A percentile compares a stretch with the other conserved stretches of the same genome.
These are phyloP conservation scores for Coracopsis vasa DNA, from an alignment of 2,113 vertebrate species.

Conservation along the genomic window DNA sequence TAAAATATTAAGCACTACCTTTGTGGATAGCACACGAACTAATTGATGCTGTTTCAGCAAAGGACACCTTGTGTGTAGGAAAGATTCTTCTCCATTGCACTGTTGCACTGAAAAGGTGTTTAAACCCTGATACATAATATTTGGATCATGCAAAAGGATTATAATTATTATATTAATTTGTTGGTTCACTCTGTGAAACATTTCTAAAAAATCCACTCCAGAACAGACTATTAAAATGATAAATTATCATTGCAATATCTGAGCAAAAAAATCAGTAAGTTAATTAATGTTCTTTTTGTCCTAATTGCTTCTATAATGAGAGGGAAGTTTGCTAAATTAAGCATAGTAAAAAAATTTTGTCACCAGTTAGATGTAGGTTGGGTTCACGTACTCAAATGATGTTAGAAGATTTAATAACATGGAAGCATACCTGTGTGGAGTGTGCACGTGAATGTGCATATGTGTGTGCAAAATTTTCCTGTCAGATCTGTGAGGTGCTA, in stretches of 20 bases:
- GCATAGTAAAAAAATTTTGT: constrained; percentile 29
- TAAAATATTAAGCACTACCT: neutral
- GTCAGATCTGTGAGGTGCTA: constrained; percentile 18
- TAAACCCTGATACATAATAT: constrained; percentile 30
- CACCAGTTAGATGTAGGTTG: constrained; percentile 18
- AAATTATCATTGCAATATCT: constrained; percentile 60
- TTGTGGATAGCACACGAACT: accelerated
- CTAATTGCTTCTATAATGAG: constrained; percentile 56
- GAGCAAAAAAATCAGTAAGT: constrained; percentile 63
- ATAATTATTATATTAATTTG: constrained; percentile 57
- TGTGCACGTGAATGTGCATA: neutral
- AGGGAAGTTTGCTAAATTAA: constrained; percentile 62
- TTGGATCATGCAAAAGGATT: constrained; percentile 26
- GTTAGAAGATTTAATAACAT: constrained; percentile 21
- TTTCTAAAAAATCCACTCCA: constrained; percentile 43
- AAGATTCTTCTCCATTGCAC: neutral
- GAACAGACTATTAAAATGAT: constrained; percentile 66
- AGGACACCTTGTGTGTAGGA: neutral
- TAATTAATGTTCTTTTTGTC: constrained; percentile 72
- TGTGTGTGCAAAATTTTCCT: neutral
- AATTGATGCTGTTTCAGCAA: neutral
- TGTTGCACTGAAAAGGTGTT: constrained; percentile 30
- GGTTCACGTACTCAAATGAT: neutral
- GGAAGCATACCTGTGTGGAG: neutral
- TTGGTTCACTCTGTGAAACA: constrained; percentile 51